These are phyloP conservation scores for Danio jaintianensis DNA, from an alignment of 2,797 vertebrate genomes.

Conservation along the genomic window DNA sequence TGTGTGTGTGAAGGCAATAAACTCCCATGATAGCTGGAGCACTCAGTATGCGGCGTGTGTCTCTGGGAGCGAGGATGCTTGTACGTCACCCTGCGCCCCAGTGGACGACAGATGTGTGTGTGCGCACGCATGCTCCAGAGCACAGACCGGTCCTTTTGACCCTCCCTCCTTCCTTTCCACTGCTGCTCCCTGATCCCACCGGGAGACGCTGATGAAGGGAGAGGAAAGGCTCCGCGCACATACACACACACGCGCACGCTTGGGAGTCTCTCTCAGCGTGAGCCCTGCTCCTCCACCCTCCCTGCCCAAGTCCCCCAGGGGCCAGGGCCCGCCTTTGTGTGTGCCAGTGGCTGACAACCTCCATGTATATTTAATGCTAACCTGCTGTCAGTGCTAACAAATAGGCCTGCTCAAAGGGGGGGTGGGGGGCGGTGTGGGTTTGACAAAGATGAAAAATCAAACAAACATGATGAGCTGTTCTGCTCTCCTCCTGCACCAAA, in stretches of 20 bases:
- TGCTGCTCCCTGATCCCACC: constrained; percentile 47
- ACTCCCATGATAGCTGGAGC: constrained; percentile 67
- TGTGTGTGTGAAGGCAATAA: constrained; percentile 60
- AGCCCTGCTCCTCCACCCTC: constrained; percentile 65
- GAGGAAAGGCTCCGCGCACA: constrained; percentile 53
- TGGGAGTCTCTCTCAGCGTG: constrained; percentile 44
- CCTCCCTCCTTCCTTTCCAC: constrained; percentile 43
- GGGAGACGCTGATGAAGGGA: constrained; percentile 56
- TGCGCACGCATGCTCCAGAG: constrained; percentile 31
- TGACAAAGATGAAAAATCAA: constrained; percentile 72
- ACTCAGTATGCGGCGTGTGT: constrained; percentile 72
- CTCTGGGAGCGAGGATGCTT: constrained; percentile 69
- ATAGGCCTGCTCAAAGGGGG: constrained; percentile 79
- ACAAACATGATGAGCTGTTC: constrained; percentile 70
- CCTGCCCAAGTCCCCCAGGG: constrained; percentile 71
- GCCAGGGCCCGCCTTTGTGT: constrained; percentile 78
- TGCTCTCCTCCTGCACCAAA: constrained; percentile 65
- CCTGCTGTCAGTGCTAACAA: constrained; percentile 88
- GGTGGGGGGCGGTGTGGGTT: constrained; percentile 44
- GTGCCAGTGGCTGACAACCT: constrained; percentile 81
- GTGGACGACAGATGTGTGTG: constrained; percentile 75
- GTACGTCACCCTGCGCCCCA: constrained; percentile 80
- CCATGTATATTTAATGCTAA: constrained; percentile 89
- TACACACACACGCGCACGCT: constrained; percentile 54
- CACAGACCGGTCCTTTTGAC: constrained; percentile 45